Evolutionary conservation across 2,797 vertebrate genomes (phyloP), one percentile per base, ranked within the genome.

Genomic region (Spinus olivaceus): DNA sequence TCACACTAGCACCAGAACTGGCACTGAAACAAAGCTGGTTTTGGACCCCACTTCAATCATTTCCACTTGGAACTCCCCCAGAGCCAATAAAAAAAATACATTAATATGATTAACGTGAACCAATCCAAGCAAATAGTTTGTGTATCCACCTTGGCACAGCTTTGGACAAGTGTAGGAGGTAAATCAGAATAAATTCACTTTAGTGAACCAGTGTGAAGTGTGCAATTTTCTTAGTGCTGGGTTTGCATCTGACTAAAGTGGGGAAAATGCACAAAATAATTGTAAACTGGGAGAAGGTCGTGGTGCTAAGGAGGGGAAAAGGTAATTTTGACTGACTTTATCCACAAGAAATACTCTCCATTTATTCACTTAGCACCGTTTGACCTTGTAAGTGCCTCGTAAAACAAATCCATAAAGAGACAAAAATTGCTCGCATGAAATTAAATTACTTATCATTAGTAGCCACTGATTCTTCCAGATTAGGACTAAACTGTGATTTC

Each of bases 81-180:
- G 97, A 96, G 94, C 92, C 95, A 97, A 97, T 95, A 97, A 95
- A 97, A 39, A 39, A 97, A 97, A 97, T 94, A 94, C 13, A 53
- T 97, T 88, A 97, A 97, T 95, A 94, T 81, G 90, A 97, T 97
- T 97, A 96, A 51, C 70, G 85, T 92, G 93, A 95, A 98, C 97
- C 95, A 95, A 92, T 96, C 96, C 94, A 95, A 97, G 97, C 97
- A 97, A 97, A 96, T 64, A 90, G 88, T 92, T 96, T 96, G 95
- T 97, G 95, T 97, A 96, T 97, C 90, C 90, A 85, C 82, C 95
- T 96, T 98, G 98, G 98, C 97, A 97, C 74, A 87, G 87, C 73
- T 97, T 95, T 97, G 84, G 92, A 97, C 88, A 97, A 96, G 86
- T 65, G 81, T 85, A 56, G 84, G 95, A 95, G 95, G 97, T 88